Evolutionary conservation across 35 echinoderm and acorn worm genomes (phyloP).

Genomic region (Ophiothrix spiculata): DNA sequence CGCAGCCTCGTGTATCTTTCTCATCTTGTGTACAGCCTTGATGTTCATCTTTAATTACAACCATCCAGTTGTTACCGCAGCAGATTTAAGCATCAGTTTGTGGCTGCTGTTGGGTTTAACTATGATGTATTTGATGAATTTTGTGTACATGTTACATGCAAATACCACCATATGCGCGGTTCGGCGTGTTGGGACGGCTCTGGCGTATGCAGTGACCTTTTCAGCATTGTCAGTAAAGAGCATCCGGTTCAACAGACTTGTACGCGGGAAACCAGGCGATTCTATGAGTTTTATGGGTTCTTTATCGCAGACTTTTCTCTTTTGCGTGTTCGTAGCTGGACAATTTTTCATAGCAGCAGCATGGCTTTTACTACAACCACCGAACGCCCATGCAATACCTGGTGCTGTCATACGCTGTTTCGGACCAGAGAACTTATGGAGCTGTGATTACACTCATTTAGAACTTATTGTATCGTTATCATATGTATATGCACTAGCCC

Average conservation of each 20-base stretch:
- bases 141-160: constrained; percentile 35
- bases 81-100: constrained; percentile 27
- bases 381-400: not conserved
- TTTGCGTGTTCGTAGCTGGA: constrained; percentile 36
- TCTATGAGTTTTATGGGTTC: constrained; percentile 14
- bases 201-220: constrained; percentile 46
- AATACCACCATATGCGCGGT: constrained; percentile 43
- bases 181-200: constrained; percentile 48
- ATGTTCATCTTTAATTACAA: constrained; percentile 8
- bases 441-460: constrained; percentile 22
- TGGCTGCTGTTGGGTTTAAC: constrained; percentile 44
- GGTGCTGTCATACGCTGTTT: not conserved
- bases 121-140: constrained; percentile 56
- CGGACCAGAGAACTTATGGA: not conserved
- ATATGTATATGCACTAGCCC: constrained; percentile 47
- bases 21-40: constrained; percentile 18
- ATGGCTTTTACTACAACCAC: constrained; percentile 44
- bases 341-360: constrained; percentile 34
- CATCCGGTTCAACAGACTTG: constrained; percentile 22
- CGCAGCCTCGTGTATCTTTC: constrained; percentile 27
- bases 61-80: constrained; percentile 3
- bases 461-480: constrained; percentile 39
- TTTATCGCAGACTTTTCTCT: constrained; percentile 29
- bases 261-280: constrained; percentile 3
- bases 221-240: constrained; percentile 44